These are phyloP conservation scores for Euproctis similis DNA, from an alignment of 2,888 invertebrate species.

Conservation along the genomic window DNA sequence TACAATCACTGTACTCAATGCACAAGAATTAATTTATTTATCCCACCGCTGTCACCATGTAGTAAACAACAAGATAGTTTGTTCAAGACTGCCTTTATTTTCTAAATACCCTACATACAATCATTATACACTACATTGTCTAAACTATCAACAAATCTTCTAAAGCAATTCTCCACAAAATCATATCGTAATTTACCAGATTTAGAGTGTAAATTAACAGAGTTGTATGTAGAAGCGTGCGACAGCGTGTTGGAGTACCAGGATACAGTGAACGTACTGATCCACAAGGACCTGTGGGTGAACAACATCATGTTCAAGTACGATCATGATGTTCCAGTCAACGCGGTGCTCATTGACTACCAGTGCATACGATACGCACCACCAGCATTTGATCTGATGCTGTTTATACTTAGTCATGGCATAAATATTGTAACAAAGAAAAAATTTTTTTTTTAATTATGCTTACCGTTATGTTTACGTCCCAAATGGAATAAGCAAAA, in stretches of 20 bases:
- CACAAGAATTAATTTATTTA: too few relatives aligned
- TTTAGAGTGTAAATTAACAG: constrained; percentile 30
- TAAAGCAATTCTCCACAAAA: constrained; percentile 40
- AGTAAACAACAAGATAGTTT: too few relatives aligned
- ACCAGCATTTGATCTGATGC: constrained; percentile 51
- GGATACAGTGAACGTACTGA: constrained; percentile 42
- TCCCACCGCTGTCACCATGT: too few relatives aligned
- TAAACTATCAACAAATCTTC: constrained; percentile 37
- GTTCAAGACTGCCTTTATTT: too few relatives aligned
- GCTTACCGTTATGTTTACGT: too few relatives aligned
- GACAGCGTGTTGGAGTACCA: constrained; percentile 31
- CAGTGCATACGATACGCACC: constrained; percentile 52
- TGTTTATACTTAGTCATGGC: too few relatives aligned
- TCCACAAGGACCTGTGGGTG: constrained; percentile 57
- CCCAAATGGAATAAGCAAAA: too few relatives aligned
- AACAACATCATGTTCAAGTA: constrained; percentile 59
- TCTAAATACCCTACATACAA: too few relatives aligned
- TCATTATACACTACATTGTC: too few relatives aligned
- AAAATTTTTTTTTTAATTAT: too few relatives aligned
- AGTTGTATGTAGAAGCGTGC: constrained; percentile 39
- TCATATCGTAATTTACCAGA: constrained; percentile 20
- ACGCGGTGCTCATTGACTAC: constrained; percentile 50
- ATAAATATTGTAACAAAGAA: too few relatives aligned
- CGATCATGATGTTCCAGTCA: constrained; percentile 30
- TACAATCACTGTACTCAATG: too few relatives aligned